Evolutionary conservation across 1,140 invertebrate species (phyloP), one percentile per base, ranked within the genome.

Genomic region (Hyles vespertilio): DNA sequence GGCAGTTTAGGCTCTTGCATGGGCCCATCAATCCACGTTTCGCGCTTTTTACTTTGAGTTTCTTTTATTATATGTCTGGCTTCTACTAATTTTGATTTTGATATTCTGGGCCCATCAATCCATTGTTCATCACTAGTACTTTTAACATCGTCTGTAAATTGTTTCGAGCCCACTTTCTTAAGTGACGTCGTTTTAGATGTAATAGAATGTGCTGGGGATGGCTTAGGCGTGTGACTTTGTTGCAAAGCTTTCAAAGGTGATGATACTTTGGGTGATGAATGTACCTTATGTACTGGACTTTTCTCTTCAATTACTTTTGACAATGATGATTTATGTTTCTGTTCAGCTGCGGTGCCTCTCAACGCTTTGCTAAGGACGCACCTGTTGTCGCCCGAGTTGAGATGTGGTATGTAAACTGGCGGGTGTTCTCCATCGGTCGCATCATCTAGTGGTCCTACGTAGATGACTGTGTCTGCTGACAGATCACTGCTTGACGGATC

Each of bases 391-490:
- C 94, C 93, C 3, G 94, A 94, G 79, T 95, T 95, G 3, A 96
- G 90, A 74, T 95, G 94, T 48, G 96, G 95, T 76, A 96, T 93
- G 87, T 96, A 95, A 12, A 97, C 94, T 8, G 96, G 95, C 49
- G 96, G 95, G 91, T 97, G 96, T 85, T 97, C 96, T 5, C 96
- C 95, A 89, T 98, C 95, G n/a, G 96, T 96, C 36, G 96, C 95
- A 71, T 96, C 95, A 73, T 96, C 95, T 56, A 93, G 90, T n/a
- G 95, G 95, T 7, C 97, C 97, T 11, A 98, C 93, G 86, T 98
- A 98, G 72, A 98, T 98, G 40, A 98, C 97, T 0, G 97, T 99
- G 83, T 98, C 97, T 54, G 97, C 97, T 1, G 96, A 98, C 76
- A 98, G 91, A 81, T 98, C 97, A 78, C 96, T 98, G 73, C 96